Evolutionary conservation across 2,113 vertebrate species (phyloP).

Genomic region (Sminthopsis crassicaudata): DNA sequence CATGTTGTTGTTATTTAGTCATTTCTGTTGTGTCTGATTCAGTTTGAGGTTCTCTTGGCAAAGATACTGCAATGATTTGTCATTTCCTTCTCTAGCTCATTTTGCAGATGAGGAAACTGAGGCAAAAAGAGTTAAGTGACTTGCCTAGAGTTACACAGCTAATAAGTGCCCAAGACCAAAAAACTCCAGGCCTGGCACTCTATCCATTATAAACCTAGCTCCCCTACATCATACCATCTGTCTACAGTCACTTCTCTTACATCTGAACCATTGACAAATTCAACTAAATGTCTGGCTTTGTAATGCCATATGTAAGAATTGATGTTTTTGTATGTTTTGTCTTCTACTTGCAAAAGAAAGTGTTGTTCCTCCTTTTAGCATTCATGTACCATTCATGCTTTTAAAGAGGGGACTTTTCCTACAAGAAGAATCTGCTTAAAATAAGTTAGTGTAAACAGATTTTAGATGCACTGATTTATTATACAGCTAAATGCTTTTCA

Average conservation of each 20-base stretch:
- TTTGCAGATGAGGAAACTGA: not conserved
- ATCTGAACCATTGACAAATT: not conserved
- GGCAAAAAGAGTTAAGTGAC: not conserved
- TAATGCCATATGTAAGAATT: not conserved
- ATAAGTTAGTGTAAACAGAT: not conserved
- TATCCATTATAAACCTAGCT: no score
- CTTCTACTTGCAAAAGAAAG: not conserved
- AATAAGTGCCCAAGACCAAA: not conserved
- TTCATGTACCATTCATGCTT: not conserved
- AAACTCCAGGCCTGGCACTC: not conserved
- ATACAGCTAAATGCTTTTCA: not conserved
- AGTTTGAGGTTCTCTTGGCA: not conserved
- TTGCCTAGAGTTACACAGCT: not conserved
- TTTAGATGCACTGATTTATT: not conserved
- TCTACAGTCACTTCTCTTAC: not conserved
- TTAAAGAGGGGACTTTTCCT: not conserved
- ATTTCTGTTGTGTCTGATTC: not conserved
- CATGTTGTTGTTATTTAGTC: not conserved
- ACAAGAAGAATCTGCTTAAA: not conserved
- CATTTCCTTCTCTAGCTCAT: not conserved
- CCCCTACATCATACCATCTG: not conserved
- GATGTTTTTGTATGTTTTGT: not conserved
- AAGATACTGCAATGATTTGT: not conserved
- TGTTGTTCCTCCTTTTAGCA: not conserved
- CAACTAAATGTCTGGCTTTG: not conserved